phyloP scores from a whole-genome alignment of 2,113 vertebrate species.

The Misgurnus anguillicaudatus region DNA sequence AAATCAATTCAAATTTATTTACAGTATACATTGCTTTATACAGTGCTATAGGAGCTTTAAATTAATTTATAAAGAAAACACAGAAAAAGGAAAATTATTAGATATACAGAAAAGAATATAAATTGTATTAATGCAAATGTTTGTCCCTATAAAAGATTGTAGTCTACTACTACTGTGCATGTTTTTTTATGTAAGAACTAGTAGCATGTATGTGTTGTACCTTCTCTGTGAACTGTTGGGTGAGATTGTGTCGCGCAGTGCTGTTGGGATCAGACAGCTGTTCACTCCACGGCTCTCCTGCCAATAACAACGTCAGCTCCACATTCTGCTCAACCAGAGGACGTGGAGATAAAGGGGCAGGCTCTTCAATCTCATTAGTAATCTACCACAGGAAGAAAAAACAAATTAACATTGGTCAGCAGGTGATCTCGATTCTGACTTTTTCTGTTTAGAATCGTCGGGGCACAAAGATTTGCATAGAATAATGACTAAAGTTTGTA shows the following conservation, averaged over 20 bases:
- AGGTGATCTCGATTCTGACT: background rate
- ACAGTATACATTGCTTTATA: no score
- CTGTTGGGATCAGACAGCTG: slow-evolving; percentile 77
- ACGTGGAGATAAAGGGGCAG: slow-evolving; percentile 63
- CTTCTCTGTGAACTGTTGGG: slow-evolving; percentile 80
- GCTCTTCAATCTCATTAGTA: slow-evolving; percentile 82
- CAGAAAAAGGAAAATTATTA: background rate
- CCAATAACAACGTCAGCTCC: slow-evolving; percentile 83
- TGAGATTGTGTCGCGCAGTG: slow-evolving; percentile 70
- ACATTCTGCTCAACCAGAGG: slow-evolving; percentile 79
- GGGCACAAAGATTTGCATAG: no score
- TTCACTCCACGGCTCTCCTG: slow-evolving; percentile 74
- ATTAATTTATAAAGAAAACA: background rate
- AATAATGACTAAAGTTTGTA: background rate
- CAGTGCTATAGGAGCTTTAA: background rate
- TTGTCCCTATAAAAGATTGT: no score
- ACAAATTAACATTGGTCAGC: background rate
- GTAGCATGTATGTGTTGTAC: slow-evolving; percentile 59
- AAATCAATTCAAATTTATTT: no score
- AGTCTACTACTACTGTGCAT: background rate
- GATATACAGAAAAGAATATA: background rate
- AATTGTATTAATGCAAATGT: no score
- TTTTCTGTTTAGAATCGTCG: background rate
- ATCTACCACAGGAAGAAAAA: slow-evolving; percentile 68
- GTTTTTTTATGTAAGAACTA: background rate